Base-by-base conservation (phyloP, 2,888 invertebrate species). In the Synergus laeviventris region DNA sequence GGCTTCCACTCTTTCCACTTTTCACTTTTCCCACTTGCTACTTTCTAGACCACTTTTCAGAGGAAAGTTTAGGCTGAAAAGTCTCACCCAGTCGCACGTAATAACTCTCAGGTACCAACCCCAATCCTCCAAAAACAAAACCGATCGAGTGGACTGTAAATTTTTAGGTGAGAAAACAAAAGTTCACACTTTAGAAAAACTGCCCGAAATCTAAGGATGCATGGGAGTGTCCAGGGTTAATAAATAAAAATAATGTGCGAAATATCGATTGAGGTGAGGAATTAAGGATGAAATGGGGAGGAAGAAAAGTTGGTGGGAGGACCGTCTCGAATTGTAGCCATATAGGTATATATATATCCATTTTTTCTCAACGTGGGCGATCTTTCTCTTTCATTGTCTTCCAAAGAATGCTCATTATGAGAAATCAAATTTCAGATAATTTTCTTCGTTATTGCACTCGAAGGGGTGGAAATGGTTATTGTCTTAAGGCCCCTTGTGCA, bases 291-390 rank as follows among this genome's bases (percentile, higher is more conserved):
- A 49, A 70, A 49, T 49, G n/a, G 42, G 16, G 42, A 42, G 39
- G 42, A n/a, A 54, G 70, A 70, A 54, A 49, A 45, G 12, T 49
- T 54, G n/a, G 45, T 70, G 70, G 70, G 70, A 70, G 49, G 70
- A 70, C 49, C 70, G 49, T 36, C 49, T 70, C 70, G 49, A 49
- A 70, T 70, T 16, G 70, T 70, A 70, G 16, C 45, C 31, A 45
- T 45, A 49, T 70, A 70, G n/a, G 36, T 66, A 31, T n/a, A 49
- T 70, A 70, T 36, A 61, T 66, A 31, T n/a, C 45, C 49, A 54
- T 70, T 54, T 66, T 42, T 70, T 54, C 49, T 49, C 70, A 70
- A 70, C 70, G 70, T 70, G 70, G 70, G 70, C 70, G 70, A 70
- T 70, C 70, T 62, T 31, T 42, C 42, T 59, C 31, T 45, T 70